Evolutionary conservation across 2,113 vertebrate species (phyloP).

Genomic region (Seriola dumerili): DNA sequence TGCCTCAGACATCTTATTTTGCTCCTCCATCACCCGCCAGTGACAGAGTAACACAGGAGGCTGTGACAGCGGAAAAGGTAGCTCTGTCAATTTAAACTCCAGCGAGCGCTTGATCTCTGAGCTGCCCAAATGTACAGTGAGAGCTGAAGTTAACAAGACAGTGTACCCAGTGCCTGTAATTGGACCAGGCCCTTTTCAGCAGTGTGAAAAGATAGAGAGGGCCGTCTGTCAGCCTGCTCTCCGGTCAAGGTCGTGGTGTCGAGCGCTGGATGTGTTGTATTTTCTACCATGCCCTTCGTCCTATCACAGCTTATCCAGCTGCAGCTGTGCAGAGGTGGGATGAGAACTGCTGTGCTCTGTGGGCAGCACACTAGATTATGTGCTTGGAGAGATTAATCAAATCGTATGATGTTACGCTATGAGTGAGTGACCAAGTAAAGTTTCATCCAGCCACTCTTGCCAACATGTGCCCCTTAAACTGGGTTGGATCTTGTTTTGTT

Average conservation of each 20-base stretch:
- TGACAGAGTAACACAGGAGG: constrained; percentile 64
- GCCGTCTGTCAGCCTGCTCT: constrained; percentile 60
- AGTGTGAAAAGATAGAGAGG: constrained; percentile 58
- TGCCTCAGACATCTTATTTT: constrained; percentile 67
- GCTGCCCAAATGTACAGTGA: constrained; percentile 66
- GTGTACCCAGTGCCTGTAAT: constrained; percentile 72
- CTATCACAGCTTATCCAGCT: constrained; percentile 67
- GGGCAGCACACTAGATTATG: constrained; percentile 71
- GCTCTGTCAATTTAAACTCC: constrained; percentile 76
- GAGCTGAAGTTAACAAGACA: constrained; percentile 74
- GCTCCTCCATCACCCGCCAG: constrained; percentile 62
- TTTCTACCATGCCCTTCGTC: constrained; percentile 40
- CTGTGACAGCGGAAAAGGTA: constrained; percentile 74
- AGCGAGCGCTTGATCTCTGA: constrained; percentile 69
- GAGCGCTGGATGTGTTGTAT: constrained; percentile 58
- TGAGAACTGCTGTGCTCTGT: constrained; percentile 26
- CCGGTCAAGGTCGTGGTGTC: constrained; percentile 66
- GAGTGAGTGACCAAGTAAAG: constrained; percentile 48
- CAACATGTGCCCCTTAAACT: constrained; percentile 21
- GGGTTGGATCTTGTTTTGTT: constrained; percentile 11
- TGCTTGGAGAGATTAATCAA: constrained; percentile 76
- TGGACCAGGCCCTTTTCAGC: constrained; percentile 51
- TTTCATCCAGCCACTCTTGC: constrained; percentile 12
- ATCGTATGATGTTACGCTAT: constrained; percentile 49
- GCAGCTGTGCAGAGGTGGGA: constrained; percentile 63